Conservation (phyloP, 2,888 invertebrate genomes). For the Uloborus plumipes region DNA sequence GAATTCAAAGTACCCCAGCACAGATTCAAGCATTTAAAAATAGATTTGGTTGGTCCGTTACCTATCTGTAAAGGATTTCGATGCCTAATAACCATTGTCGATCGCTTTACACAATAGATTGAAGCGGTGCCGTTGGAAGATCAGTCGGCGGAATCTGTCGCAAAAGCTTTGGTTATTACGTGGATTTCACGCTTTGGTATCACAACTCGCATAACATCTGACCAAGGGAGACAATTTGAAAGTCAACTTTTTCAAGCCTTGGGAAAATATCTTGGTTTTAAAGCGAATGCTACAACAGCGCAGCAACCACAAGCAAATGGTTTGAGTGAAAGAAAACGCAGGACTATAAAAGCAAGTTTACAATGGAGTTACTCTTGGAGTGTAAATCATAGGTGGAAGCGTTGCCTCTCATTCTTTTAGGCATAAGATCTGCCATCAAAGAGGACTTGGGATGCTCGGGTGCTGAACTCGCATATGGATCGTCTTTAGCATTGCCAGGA, state of each 20-base stretch:
- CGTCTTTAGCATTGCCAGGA: conserved; percentile 1
- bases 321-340: conserved; percentile 6
- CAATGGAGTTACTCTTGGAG: too few species aligned
- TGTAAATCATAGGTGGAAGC: too few species aligned
- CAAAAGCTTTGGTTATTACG: conserved; percentile 68
- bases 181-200: conserved; percentile 72
- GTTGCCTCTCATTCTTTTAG: too few species aligned
- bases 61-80: conserved; percentile 15
- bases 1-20: background rate
- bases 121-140: conserved; percentile 70
- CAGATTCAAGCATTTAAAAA: conserved; percentile 40
- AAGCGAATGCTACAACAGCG: conserved; percentile 68
- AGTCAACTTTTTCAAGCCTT: conserved; percentile 62
- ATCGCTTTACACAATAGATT: conserved; percentile 70
- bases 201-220: conserved; percentile 69
- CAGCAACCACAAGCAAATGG: conserved; percentile 66
- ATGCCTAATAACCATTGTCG: conserved; percentile 7
- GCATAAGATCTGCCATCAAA: too few species aligned
- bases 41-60: conserved; percentile 37
- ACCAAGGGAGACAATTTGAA: conserved; percentile 69
- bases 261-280: conserved; percentile 67
- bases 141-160: conserved; percentile 71
- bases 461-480: conserved; percentile 5
- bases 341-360: background rate
- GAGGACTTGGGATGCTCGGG: too few species aligned